phyloP scores from a whole-genome alignment of 2,888 invertebrate genomes.

The Eupithecia insigniata region DNA sequence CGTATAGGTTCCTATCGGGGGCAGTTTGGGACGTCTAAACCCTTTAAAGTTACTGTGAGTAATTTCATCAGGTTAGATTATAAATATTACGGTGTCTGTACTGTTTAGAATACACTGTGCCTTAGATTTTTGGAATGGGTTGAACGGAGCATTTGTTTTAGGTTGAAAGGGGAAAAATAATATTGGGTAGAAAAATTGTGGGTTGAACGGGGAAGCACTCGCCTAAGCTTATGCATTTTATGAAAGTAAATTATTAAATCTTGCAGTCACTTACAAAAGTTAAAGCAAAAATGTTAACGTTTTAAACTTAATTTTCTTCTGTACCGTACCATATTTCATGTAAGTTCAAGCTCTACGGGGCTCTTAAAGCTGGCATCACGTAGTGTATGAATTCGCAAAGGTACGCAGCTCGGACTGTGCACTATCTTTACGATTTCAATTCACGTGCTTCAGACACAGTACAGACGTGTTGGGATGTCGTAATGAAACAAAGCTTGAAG shows the following conservation, averaged over 20 bases:
- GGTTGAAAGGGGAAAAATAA: no score
- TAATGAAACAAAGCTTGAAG: constrained; percentile 32
- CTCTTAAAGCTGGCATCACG: constrained; percentile 57
- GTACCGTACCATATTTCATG: constrained; percentile 43
- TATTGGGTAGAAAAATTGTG: no score
- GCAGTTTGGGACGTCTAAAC: no score
- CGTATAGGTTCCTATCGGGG: no score
- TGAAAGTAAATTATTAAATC: not conserved
- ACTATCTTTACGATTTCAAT: constrained; percentile 63
- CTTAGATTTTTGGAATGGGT: no score
- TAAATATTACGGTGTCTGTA: no score
- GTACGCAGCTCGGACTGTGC: constrained; percentile 56
- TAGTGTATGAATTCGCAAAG: constrained; percentile 63
- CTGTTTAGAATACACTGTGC: no score
- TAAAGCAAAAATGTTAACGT: constrained; percentile 1
- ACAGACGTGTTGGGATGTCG: constrained; percentile 28
- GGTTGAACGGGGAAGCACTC: not conserved
- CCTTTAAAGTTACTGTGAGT: no score
- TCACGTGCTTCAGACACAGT: constrained; percentile 47
- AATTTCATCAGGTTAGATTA: no score
- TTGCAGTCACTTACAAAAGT: not conserved
- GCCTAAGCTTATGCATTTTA: not conserved
- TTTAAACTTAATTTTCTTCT: constrained; percentile 26
- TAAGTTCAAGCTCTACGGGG: constrained; percentile 42
- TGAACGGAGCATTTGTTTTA: no score